Percentiles rank a stretch among this genome's conserved stretches.
phyloP scores from a whole-genome alignment of 2,113 vertebrate genomes.

The Pangasianodon hypophthalmus region DNA sequence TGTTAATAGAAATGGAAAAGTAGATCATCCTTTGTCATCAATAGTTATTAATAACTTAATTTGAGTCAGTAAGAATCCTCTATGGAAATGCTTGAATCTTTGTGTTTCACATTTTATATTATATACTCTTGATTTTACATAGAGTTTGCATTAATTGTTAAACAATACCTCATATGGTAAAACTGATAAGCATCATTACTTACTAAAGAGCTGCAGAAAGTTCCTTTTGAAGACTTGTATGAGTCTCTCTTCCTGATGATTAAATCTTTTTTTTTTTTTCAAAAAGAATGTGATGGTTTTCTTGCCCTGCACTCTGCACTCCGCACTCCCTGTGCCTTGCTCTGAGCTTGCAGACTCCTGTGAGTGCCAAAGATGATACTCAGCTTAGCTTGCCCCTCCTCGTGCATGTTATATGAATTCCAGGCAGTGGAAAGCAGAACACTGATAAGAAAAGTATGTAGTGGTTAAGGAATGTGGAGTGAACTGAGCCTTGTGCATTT shows the following conservation, averaged over 20 bases:
- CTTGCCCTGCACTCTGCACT: conserved; percentile 54
- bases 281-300: neutral
- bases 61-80: neutral
- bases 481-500: conserved; percentile 53
- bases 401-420: conserved; percentile 62
- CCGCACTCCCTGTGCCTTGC: conserved; percentile 61
- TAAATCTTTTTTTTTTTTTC: neutral
- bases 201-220: conserved; percentile 23
- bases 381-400: conserved; percentile 72
- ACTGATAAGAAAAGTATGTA: conserved; percentile 61
- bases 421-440: conserved; percentile 42
- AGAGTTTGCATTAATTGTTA: neutral
- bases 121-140: neutral
- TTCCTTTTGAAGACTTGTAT: neutral
- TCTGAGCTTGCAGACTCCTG: conserved; percentile 64
- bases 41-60: conserved; percentile 44
- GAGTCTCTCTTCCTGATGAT: neutral
- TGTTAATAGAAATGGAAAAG: conserved; percentile 34
- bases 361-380: conserved; percentile 66
- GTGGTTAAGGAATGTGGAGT: conserved; percentile 59
- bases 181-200: conserved; percentile 25
- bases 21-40: conserved; percentile 59
- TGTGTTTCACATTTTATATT: neutral
- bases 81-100: neutral
- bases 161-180: neutral